These are phyloP conservation scores for Pyrocephalus nanus DNA, from an alignment of 2,797 vertebrate species.

Conservation along the genomic window DNA sequence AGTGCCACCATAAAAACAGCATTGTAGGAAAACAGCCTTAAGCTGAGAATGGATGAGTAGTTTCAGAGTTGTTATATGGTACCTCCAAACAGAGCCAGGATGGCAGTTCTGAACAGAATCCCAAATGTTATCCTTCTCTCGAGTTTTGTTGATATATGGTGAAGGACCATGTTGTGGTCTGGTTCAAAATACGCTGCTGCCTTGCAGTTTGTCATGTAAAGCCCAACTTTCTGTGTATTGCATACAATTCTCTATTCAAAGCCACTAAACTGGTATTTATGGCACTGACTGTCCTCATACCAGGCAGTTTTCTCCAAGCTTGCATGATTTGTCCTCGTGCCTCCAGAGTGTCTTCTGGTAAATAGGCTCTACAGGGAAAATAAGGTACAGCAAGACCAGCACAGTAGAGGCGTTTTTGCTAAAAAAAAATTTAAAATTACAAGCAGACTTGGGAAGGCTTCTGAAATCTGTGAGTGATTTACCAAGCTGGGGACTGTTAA, in stretches of 20 bases:
- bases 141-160: neutral
- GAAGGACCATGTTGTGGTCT: neutral
- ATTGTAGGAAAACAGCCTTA: conserved; percentile 35
- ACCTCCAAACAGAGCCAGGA: neutral
- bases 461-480: neutral
- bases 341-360: neutral
- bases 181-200: neutral
- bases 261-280: neutral
- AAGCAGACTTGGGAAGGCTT: neutral
- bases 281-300: neutral
- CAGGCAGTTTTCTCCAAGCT: neutral
- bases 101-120: conserved; percentile 4
- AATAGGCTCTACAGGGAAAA: neutral
- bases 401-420: neutral
- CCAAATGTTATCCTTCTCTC: neutral
- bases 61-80: neutral
- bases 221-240: neutral
- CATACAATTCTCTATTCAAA: neutral
- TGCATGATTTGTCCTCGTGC: neutral
- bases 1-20: conserved; percentile 47
- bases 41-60: conserved; percentile 38
- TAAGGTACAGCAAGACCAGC: neutral
- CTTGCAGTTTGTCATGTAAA: neutral
- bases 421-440: neutral
- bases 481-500: neutral